Conservation (phyloP, 2,113 vertebrate species). For the Monopterus albus region DNA sequence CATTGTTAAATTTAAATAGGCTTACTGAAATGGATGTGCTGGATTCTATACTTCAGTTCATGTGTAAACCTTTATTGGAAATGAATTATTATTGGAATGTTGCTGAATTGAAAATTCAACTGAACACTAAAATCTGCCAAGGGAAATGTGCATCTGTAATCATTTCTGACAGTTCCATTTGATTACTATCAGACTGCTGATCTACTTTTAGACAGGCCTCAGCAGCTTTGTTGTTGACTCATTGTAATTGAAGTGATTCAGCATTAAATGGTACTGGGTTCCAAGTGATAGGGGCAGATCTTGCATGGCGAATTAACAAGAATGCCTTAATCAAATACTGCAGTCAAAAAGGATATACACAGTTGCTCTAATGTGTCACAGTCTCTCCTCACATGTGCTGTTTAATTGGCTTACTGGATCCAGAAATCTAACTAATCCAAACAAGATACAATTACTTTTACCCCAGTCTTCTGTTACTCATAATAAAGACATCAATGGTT, state of each 20-base stretch:
- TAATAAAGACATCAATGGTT: constrained; percentile 72
- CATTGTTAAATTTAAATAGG: constrained; percentile 32
- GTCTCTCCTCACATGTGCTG: constrained; percentile 64
- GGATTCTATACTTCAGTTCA: too few relatives aligned
- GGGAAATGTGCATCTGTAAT: constrained; percentile 18
- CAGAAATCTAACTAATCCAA: constrained; percentile 65
- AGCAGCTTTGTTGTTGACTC: constrained; percentile 50
- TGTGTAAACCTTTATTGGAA: constrained; percentile 28
- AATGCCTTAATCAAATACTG: constrained; percentile 75
- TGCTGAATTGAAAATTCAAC: constrained; percentile 31
- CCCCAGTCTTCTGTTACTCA: constrained; percentile 53
- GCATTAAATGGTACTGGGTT: constrained; percentile 52
- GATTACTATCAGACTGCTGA: constrained; percentile 42
- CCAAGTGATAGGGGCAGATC: constrained; percentile 58
- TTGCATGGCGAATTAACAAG: constrained; percentile 70
- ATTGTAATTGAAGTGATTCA: constrained; percentile 51
- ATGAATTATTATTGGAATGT: constrained; percentile 32
- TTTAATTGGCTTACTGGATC: constrained; percentile 73
- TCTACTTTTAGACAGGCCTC: constrained; percentile 47
- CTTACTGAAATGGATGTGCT: constrained; percentile 22
- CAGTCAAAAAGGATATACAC: constrained; percentile 62
- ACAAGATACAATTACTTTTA: constrained; percentile 71
- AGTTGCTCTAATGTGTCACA: constrained; percentile 64
- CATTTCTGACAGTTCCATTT: constrained; percentile 42
- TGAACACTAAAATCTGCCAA: not conserved